Evolutionary conservation across 2,888 invertebrate genomes (phyloP), one percentile per base, ranked within the genome.

Genomic region (Habroteleia sp.): DNA sequence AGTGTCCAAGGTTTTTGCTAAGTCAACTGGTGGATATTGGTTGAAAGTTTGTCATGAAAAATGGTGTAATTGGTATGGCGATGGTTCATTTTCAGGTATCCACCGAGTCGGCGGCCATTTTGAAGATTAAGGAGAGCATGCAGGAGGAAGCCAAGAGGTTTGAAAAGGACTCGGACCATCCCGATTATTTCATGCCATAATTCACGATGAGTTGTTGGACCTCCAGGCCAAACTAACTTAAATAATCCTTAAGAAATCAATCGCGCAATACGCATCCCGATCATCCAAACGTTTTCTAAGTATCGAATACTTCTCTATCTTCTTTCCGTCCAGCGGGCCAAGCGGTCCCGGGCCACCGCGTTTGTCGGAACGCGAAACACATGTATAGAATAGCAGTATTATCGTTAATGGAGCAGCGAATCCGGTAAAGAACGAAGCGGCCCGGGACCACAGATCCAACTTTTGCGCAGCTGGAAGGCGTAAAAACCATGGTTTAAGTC

Each of bases 81-180:
- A 88, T 88, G 87, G 87, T 88, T 88, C 87, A 83, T 88, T 88
- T 87, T 81, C 92, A 92, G 91, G 94, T 97, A 92, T 97, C 97
- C 92, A 98, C 95, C 89, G 98, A 98, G 92, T 97, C 97, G 88
- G 98, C 98, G 89, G 99, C 98, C 92, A 99, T 99, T 91, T 93
- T 98, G 91, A 99, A 99, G 93, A 99, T 99, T 90, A 99, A 99
- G 93, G 98, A 98, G 91, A 97, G 97, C 92, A 98, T 99, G 97
- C 98, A 99, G 91, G 98, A 99, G 91, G 99, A 99, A 91, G 98
- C 98, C 90, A 98, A 98, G 92, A 95, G 98, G 91, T 97, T 97
- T 91, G 97, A 97, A 91, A 97, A 97, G 93, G 97, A 97, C 91
- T 95, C 96, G 84, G 97, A 97, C 90, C 97, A 97, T 90, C 96